Conservation (phyloP, 1,140 invertebrate genomes). For the Chionoecetes opilio region DNA sequence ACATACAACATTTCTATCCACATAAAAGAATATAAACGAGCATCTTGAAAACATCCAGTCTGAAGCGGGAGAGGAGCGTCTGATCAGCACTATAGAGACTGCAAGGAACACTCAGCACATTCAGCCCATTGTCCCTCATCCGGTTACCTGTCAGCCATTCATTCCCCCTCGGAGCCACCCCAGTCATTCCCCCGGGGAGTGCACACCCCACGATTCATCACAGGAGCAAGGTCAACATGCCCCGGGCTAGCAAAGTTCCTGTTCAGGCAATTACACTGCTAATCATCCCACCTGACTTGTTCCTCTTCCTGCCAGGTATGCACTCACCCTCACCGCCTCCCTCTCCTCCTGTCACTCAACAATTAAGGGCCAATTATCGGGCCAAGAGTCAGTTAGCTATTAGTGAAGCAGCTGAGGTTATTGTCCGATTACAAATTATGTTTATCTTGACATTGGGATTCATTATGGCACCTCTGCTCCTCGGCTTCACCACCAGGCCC, state of each 20-base stretch:
- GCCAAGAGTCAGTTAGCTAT: neutral
- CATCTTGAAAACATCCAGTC: neutral
- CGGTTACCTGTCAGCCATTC: neutral
- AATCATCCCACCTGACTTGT: conserved; percentile 27
- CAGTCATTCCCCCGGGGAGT: neutral
- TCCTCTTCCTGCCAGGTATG: conserved; percentile 8
- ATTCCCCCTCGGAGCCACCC: too few relatives aligned
- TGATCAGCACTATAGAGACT: neutral
- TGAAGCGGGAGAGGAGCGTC: neutral
- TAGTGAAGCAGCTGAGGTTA: conserved; percentile 7
- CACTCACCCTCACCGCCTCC: neutral
- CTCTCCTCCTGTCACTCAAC: neutral
- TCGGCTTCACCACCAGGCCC: neutral
- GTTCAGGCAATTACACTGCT: neutral
- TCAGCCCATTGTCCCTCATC: neutral
- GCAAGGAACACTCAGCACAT: neutral
- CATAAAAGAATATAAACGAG: neutral
- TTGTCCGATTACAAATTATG: neutral
- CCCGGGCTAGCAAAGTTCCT: neutral
- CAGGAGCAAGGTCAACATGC: neutral
- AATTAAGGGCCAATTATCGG: neutral
- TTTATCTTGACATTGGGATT: neutral
- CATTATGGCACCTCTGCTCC: neutral
- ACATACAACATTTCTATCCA: neutral
- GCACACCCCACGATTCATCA: neutral